phyloP scores from a whole-genome alignment of 1,140 invertebrate genomes.

The Drosophila serrata region DNA sequence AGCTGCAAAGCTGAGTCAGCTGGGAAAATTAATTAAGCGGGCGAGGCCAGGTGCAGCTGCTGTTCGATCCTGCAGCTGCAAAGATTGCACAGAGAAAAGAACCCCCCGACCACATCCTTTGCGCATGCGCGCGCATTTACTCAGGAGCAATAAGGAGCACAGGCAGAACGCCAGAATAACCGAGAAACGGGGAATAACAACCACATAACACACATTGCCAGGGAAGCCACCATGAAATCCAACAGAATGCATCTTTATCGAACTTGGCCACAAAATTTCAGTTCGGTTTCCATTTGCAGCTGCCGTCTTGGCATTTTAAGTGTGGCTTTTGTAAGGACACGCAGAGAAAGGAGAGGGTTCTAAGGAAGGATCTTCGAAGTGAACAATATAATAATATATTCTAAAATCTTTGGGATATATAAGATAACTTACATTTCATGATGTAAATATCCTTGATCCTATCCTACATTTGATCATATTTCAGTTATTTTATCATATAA shows the following conservation, averaged over 20 bases:
- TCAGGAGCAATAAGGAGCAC: conserved; percentile 25
- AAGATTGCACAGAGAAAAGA: conserved; percentile 43
- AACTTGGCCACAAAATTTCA: conserved; percentile 47
- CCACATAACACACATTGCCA: not conserved
- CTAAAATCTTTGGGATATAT: too few species aligned
- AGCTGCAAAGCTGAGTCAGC: conserved; percentile 54
- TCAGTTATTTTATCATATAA: too few species aligned
- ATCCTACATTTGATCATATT: too few species aligned
- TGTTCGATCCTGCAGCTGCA: conserved; percentile 67
- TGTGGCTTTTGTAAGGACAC: conserved; percentile 61
- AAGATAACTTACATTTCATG: too few species aligned
- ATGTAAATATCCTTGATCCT: too few species aligned
- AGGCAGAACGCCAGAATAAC: conserved; percentile 33
- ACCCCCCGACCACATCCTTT: conserved; percentile 60
- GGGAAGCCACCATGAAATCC: conserved; percentile 44
- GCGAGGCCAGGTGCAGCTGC: conserved; percentile 65
- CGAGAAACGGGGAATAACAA: conserved; percentile 30
- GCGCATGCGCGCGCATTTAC: conserved; percentile 79
- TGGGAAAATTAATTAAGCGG: conserved; percentile 68
- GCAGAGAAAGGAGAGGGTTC: not conserved
- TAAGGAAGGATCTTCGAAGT: not conserved
- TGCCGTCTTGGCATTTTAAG: conserved; percentile 79
- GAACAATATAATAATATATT: not conserved
- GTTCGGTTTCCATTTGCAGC: conserved; percentile 56
- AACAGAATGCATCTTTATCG: conserved; percentile 62